Percentiles rank a stretch among this genome's conserved stretches.
phyloP scores from a whole-genome alignment of 2,888 invertebrate species.

The Meiosimyza platycephala region DNA sequence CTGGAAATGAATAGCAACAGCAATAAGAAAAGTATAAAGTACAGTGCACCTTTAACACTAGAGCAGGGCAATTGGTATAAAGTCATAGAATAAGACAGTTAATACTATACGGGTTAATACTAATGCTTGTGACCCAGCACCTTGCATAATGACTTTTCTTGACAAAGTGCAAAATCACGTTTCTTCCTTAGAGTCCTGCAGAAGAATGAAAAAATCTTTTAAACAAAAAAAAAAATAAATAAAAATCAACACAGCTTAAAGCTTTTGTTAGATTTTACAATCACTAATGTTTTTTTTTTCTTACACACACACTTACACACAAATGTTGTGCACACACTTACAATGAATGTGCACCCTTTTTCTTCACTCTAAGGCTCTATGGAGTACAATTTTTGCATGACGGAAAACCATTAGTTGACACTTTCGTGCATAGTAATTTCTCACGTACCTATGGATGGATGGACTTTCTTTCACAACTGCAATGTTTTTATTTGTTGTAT shows the following conservation, averaged over 20 bases:
- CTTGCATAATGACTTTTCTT: neutral
- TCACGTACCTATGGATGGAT: slow-evolving; percentile 29
- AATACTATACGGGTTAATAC: too few species aligned
- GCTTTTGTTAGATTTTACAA: neutral
- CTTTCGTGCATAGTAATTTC: slow-evolving; percentile 47
- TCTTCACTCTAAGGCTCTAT: too few species aligned
- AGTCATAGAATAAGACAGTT: too few species aligned
- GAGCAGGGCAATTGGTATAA: too few species aligned
- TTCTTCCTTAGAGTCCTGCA: neutral
- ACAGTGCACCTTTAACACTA: too few species aligned
- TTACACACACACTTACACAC: neutral
- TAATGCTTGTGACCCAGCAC: neutral
- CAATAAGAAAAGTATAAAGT: too few species aligned
- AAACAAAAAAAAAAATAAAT: neutral
- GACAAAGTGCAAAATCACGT: slow-evolving; percentile 12
- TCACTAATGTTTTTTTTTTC: neutral
- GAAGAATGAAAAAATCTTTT: neutral
- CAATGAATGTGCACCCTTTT: too few species aligned
- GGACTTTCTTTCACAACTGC: slow-evolving; percentile 13
- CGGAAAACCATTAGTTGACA: slow-evolving; percentile 52
- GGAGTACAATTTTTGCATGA: slow-evolving; percentile 44
- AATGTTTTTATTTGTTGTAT: neutral
- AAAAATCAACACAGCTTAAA: neutral
- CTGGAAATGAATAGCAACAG: too few species aligned
- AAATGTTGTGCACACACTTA: too few species aligned